These are phyloP conservation scores for Xenopus laevis DNA, from an alignment of 2,113 vertebrate genomes.

Conservation along the genomic window DNA sequence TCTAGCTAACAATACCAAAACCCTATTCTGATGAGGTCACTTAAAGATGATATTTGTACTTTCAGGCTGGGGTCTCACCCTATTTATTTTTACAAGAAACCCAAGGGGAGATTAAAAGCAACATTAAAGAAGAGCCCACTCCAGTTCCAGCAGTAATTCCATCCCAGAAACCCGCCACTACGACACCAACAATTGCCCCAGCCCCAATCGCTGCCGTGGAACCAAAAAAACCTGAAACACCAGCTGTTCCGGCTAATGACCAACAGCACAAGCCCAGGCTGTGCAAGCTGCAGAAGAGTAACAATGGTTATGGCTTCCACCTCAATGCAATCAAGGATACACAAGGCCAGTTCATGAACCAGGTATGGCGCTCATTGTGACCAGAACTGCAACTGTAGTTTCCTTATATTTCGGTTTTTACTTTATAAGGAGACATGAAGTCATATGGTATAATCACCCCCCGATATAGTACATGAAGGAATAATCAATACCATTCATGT, in stretches of 20 bases:
- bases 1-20: too few species aligned
- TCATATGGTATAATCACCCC: too few species aligned
- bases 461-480: too few species aligned
- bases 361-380: constrained; percentile 63
- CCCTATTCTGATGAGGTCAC: too few species aligned
- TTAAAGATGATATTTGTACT: background rate
- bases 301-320: constrained; percentile 82
- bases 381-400: too few species aligned
- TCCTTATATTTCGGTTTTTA: too few species aligned
- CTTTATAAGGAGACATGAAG: too few species aligned
- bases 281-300: constrained; percentile 74
- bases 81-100: constrained; percentile 71
- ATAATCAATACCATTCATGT: too few species aligned
- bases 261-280: constrained; percentile 74
- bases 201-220: constrained; percentile 45
- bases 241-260: constrained; percentile 33
- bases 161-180: background rate
- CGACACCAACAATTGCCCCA: constrained; percentile 21
- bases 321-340: constrained; percentile 76
- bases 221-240: background rate
- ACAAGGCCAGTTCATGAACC: constrained; percentile 72
- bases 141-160: background rate
- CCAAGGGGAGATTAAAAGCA: constrained; percentile 48
- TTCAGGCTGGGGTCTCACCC: constrained; percentile 79
- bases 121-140: background rate